Base-by-base conservation (phyloP, 2,797 vertebrate species). In the Alfaro cultratus region DNA sequence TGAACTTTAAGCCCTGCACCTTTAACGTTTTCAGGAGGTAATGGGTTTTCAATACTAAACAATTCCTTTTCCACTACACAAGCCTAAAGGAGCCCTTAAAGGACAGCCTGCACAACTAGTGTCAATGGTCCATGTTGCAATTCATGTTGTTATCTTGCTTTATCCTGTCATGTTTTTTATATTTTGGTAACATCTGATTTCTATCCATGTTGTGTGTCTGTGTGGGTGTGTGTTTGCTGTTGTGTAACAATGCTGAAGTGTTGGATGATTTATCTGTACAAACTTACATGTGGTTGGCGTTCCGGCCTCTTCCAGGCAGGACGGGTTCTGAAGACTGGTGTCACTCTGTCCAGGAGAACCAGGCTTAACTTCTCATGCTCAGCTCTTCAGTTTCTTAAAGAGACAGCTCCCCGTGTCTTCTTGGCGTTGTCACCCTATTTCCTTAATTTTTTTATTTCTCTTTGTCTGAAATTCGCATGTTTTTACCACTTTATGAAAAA, bases 391-490 rank as follows among this genome's bases (percentile, higher is more conserved):
- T 75, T 47, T 81, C 64, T 31, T 83, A 21, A 55, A 73, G 41
- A 13, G 5, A 31, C 46, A 86, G 43, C 43, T 91, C 92, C 62
- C 73, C 51, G 10, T 67, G 36, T 67, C 62, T 39, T 39, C 62
- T 39, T 39, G 34, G 9, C 8, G 9, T 70, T 10, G 64, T 75
- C 29, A 7, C 95, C 93, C 26, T 88, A 88, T 91, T 95, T 95
- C 93, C 93, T 45, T 64, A 21, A 0, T 53, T 11, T 11, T 23
- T 72, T 57, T 60, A 84, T 93, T 96, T 51, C 18, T 94, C 85
- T 93, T 96, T 95, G 94, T 96, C 95, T 94, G 86, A 86, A 86
- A 95, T 95, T 93, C 98, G 97, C 97, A 98, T 98, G 97, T 90
- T 91, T 94, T 94, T 92, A 86, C 90, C 90, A 93, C 93, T 88